These are phyloP conservation scores for Tineola bisselliella DNA, from an alignment of 2,888 invertebrate species.

Conservation along the genomic window DNA sequence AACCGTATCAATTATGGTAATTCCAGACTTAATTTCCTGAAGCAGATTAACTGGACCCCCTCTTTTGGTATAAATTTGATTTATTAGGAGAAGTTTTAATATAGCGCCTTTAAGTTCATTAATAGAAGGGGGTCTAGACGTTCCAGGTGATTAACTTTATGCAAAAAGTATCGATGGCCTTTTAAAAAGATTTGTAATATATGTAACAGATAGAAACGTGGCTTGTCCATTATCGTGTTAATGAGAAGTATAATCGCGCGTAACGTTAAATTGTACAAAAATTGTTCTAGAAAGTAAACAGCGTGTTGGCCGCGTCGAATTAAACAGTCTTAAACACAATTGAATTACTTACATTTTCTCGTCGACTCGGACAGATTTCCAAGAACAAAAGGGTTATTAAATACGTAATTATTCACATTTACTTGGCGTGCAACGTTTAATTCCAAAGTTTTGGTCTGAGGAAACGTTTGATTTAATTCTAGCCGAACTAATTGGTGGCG, in stretches of 20 bases:
- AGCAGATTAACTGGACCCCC: conserved; percentile 50
- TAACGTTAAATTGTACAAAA: conserved; percentile 18
- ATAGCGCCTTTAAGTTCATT: conserved; percentile 20
- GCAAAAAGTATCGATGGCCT: not conserved
- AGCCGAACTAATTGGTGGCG: conserved; percentile 64
- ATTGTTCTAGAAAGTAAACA: conserved; percentile 49
- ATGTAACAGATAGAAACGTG: too few species aligned
- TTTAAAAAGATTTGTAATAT: not conserved
- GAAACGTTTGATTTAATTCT: conserved; percentile 54
- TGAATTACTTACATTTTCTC: conserved; percentile 67
- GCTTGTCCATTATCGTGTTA: not conserved
- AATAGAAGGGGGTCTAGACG: conserved; percentile 16
- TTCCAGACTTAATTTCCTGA: conserved; percentile 64
- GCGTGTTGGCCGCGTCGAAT: conserved; percentile 46
- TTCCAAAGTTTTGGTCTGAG: conserved; percentile 24
- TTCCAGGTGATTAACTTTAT: not conserved
- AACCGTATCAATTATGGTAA: conserved; percentile 67
- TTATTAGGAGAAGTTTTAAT: conserved; percentile 45
- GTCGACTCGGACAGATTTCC: conserved; percentile 30
- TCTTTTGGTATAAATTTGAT: conserved; percentile 54
- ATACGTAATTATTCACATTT: conserved; percentile 67
- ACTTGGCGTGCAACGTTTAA: conserved; percentile 62
- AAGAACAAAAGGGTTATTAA: conserved; percentile 69
- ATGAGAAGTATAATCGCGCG: not conserved
- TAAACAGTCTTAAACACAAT: conserved; percentile 64